Base-by-base conservation (phyloP, 2,113 vertebrate species). In the Nettapus auritus region DNA sequence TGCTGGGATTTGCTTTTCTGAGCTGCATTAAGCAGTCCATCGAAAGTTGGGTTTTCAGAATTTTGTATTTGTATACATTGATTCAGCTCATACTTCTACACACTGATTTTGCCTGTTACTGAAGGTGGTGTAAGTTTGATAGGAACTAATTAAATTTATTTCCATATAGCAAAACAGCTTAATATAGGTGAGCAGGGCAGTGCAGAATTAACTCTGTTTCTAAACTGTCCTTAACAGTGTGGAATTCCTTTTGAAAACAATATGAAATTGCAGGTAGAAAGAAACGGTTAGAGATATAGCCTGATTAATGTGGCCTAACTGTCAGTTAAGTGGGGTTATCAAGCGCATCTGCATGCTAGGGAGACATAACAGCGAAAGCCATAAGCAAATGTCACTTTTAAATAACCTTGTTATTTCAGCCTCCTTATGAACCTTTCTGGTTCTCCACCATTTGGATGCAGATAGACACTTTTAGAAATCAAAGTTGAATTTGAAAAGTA, bases 1-100 rank as follows among this genome's bases (percentile, higher is more conserved):
- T 75, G 57, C 76, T 96, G 36, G 76, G 63, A 95, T 92, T 96
- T 97, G 88, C 71, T 91, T 96, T 97, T 96, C 84, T 91, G 82
- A 94, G 69, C 48, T 90, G n/a, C 70, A 91, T 95, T 97, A 95
- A 97, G 55, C 50, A 90, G 33, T 74, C 83, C 64, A 81, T 74
- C 56, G 52, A 85, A 97, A 94, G 42, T 60, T 82, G 80, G 53
- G 33, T 82, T 95, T 89, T 63, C 69, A 42, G n/a, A 92, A 15
- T 93, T 94, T 94, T 91, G 62, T 94, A 82, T 55, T 82, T 67
- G 74, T 76, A 96, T 93, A 86, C 66, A 69, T 63, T 78, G 86
- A 94, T 93, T 77, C 62, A 79, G 96, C 64, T 93, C 55, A 82
- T 90, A 88, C 28, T 89, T 38, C 62, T 90, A 91, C 46, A 78